A percentile compares a stretch with the other conserved stretches of the same genome.
phyloP scores from a whole-genome alignment of 2,888 invertebrate species.

The Abrostola tripartita region DNA sequence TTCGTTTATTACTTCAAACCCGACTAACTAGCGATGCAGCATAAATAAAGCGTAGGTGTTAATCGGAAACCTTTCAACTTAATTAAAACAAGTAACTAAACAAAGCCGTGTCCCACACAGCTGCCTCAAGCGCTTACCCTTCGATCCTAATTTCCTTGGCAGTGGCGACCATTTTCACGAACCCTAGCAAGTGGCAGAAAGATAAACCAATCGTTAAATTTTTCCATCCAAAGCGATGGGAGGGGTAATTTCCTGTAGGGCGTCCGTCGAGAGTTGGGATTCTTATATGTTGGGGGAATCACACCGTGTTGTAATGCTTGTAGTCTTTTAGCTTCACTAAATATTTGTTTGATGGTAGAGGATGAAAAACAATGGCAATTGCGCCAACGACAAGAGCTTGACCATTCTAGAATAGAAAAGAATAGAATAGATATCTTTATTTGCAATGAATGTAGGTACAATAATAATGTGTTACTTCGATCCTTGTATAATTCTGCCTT shows the following conservation, averaged over 20 bases:
- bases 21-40: too few relatives aligned
- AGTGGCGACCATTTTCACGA: conserved; percentile 33
- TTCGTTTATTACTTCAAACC: too few relatives aligned
- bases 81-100: conserved; percentile 11
- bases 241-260: conserved; percentile 63
- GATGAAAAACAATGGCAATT: too few relatives aligned
- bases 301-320: too few relatives aligned
- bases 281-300: not conserved
- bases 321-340: too few relatives aligned
- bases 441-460: too few relatives aligned
- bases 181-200: conserved; percentile 29
- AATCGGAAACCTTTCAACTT: conserved; percentile 1
- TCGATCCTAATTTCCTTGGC: conserved; percentile 30
- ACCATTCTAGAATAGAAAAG: too few relatives aligned
- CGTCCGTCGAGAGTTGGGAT: conserved; percentile 47
- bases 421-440: too few relatives aligned
- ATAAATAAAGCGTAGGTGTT: not conserved
- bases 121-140: conserved; percentile 8
- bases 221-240: conserved; percentile 50
- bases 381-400: too few relatives aligned
- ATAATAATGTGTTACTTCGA: too few relatives aligned
- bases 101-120: not conserved
- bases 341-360: too few relatives aligned
- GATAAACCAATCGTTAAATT: conserved; percentile 62
- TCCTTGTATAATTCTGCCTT: too few relatives aligned